These are phyloP conservation scores for Plebejus argus DNA, from an alignment of 2,888 invertebrate genomes.

Conservation along the genomic window DNA sequence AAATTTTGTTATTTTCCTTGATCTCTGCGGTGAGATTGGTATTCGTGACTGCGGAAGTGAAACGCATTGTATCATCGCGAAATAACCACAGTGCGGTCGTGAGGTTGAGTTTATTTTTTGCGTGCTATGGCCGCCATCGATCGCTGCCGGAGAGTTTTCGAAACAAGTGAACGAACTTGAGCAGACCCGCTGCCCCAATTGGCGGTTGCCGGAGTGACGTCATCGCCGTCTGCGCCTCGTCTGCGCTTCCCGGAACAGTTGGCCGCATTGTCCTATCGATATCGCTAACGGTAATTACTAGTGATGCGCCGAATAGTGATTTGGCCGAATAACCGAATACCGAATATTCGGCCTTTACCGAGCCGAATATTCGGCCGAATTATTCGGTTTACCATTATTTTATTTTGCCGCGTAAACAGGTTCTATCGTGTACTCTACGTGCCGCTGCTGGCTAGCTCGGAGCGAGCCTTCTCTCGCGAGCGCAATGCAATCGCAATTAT, in stretches of 20 bases:
- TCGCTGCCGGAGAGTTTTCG: neutral
- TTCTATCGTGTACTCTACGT: too few relatives aligned
- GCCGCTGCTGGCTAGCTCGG: too few relatives aligned
- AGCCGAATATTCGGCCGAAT: too few relatives aligned
- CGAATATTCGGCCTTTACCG: too few relatives aligned
- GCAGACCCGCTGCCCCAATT: slow-evolving; percentile 63
- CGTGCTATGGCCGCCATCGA: slow-evolving; percentile 9
- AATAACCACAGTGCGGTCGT: neutral
- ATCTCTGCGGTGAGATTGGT: neutral
- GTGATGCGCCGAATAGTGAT: too few relatives aligned
- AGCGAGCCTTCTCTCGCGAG: too few relatives aligned
- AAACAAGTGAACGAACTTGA: slow-evolving; percentile 50
- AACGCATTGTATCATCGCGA: slow-evolving; percentile 13
- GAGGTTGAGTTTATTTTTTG: slow-evolving; percentile 11
- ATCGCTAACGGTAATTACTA: slow-evolving; percentile 64
- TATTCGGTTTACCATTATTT: too few relatives aligned
- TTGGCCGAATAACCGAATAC: too few relatives aligned
- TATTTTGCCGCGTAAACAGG: too few relatives aligned
- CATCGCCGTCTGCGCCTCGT: slow-evolving; percentile 70
- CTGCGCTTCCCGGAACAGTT: slow-evolving; percentile 75
- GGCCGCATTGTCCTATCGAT: slow-evolving; percentile 67
- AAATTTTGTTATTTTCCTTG: neutral
- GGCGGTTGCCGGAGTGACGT: slow-evolving; percentile 66
- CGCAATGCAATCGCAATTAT: too few relatives aligned
- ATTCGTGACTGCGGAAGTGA: slow-evolving; percentile 15